These are phyloP conservation scores for Mus spicilegus DNA, from an alignment of 2,113 vertebrate genomes.

Conservation along the genomic window DNA sequence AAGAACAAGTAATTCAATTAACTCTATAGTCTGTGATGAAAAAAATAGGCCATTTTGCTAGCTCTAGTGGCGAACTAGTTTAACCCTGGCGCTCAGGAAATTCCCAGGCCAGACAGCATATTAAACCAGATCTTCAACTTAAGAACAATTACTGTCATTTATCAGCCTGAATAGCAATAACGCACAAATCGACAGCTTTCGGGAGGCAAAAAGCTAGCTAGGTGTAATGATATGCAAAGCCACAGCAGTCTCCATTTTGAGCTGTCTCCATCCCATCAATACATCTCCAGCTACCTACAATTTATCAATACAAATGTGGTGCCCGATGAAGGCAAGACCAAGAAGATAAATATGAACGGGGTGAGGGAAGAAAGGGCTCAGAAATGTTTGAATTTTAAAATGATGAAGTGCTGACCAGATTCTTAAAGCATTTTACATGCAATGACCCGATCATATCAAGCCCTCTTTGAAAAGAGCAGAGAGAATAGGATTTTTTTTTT, in stretches of 20 bases:
- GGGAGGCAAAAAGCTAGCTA: slow-evolving; percentile 87
- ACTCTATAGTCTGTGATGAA: slow-evolving; percentile 86
- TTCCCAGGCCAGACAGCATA: slow-evolving; percentile 91
- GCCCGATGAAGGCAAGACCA: slow-evolving; percentile 86
- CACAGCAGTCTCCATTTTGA: slow-evolving; percentile 88
- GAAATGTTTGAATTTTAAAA: slow-evolving; percentile 89
- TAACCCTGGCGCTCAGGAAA: slow-evolving; percentile 88
- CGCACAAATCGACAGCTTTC: slow-evolving; percentile 93
- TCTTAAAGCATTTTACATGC: slow-evolving; percentile 87
- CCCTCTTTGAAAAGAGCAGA: slow-evolving; percentile 80
- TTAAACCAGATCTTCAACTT: slow-evolving; percentile 92
- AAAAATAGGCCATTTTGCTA: slow-evolving; percentile 88
- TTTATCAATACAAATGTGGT: slow-evolving; percentile 91
- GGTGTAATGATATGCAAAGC: slow-evolving; percentile 92
- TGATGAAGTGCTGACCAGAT: slow-evolving; percentile 87
- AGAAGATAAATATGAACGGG: slow-evolving; percentile 90
- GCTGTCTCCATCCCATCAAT: slow-evolving; percentile 90
- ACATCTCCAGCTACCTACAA: slow-evolving; percentile 90
- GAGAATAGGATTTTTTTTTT: slow-evolving; percentile 72
- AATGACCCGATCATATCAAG: slow-evolving; percentile 86
- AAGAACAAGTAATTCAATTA: slow-evolving; percentile 90
- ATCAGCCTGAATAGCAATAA: slow-evolving; percentile 93
- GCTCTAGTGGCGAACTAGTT: slow-evolving; percentile 86
- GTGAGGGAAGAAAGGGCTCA: slow-evolving; percentile 84
- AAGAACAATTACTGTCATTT: slow-evolving; percentile 94